These are phyloP conservation scores for Pristionchus fissidentatus DNA, from an alignment of 2,888 invertebrate species.

Conservation along the genomic window DNA sequence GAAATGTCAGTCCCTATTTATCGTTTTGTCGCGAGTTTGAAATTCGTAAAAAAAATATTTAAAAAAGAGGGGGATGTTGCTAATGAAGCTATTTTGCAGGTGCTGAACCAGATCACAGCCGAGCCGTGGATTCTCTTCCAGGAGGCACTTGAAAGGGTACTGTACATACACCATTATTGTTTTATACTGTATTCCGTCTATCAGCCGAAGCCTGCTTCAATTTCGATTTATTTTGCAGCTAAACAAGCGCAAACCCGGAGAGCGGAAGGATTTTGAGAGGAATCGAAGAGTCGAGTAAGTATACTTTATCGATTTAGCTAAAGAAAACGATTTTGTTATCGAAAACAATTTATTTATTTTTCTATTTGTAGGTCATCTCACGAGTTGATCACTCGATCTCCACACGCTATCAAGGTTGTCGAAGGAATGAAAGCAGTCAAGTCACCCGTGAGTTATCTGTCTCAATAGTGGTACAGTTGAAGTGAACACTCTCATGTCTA, in stretches of 20 bases:
- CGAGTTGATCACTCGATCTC: neutral
- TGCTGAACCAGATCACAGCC: neutral
- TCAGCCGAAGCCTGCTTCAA: no score
- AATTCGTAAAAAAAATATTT: no score
- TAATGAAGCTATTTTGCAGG: no score
- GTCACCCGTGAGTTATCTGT: neutral
- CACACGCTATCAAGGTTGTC: neutral
- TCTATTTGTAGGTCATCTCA: neutral
- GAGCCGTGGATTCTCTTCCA: constrained; percentile 1
- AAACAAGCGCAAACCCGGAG: neutral
- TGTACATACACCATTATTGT: no score
- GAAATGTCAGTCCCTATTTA: neutral
- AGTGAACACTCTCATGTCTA: neutral
- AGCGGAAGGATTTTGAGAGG: neutral
- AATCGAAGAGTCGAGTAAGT: neutral
- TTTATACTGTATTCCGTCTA: no score
- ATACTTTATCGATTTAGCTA: neutral
- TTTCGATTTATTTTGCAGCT: neutral
- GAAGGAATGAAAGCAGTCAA: neutral
- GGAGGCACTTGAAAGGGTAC: neutral
- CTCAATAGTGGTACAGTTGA: no score
- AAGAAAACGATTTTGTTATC: neutral
- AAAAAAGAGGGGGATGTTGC: no score
- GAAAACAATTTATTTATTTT: no score
- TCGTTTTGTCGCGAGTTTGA: neutral